Base-by-base conservation (phyloP, 2,888 invertebrate genomes). In the Anagyrus pseudococci region DNA sequence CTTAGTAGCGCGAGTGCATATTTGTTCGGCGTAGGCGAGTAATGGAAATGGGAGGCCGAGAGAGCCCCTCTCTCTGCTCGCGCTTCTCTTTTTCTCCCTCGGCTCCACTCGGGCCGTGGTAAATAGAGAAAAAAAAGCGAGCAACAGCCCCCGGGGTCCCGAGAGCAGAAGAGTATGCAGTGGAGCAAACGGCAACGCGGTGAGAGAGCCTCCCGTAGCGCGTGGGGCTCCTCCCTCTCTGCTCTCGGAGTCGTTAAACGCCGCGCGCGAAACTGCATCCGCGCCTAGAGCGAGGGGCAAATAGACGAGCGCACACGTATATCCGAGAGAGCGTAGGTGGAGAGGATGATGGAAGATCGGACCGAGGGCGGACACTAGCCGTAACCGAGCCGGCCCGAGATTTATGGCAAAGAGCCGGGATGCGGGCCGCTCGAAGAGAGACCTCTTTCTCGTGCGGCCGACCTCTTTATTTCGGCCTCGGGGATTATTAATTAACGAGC, bases 251-350 rank as follows among this genome's bases (percentile, higher is more conserved):
- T 58, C 58, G 58, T 22, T 37, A 26, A 25, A 66, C 50, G 58
- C 7, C 41, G n/a, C 49, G 43, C 25, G 59, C 53, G 40, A 62
- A 66, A 64, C 59, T 46, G 67, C 63, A 52, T 53, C 58, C 46
- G 48, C 48, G 6, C 29, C 58, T 47, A 55, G 53, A 58, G 40
- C n/a, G 46, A 63, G 44, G 40, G 56, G 37, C 43, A 50, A 23
- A 43, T 40, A 43, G 55, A 55, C 40, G 7, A 52, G 25, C 3
- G 23, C 17, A 33, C 46, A 37, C 20, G 22, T 23, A 55, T 17
- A 23, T 13, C 15, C 26, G 19, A 19, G 25, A 26, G 26, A 10
- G 53, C 15, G 49, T 23, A 17, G 29, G 3, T 2, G 20, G 33
- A 54, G 47, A 29, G 23, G 43, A 17, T 20, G 29, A n/a, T 13